phyloP scores from a whole-genome alignment of 2,797 vertebrate species.

The Parauchenoglanis punctatus region DNA sequence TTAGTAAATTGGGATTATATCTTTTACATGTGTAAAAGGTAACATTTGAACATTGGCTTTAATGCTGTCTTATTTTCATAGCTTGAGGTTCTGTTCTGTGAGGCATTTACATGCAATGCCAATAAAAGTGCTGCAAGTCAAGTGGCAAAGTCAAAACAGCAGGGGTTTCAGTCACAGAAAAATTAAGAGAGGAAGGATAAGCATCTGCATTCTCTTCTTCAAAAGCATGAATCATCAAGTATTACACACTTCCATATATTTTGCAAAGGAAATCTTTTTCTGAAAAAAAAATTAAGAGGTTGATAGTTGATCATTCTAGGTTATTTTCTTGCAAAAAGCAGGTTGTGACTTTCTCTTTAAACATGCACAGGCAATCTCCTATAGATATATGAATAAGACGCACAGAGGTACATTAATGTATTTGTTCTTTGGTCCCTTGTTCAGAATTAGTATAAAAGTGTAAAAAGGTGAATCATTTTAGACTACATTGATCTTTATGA shows the following conservation, averaged over 20 bases:
- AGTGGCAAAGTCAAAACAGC: slow-evolving; percentile 15
- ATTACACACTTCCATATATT: not conserved
- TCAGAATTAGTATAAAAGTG: not conserved
- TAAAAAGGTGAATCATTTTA: not conserved
- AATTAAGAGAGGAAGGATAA: slow-evolving; percentile 5
- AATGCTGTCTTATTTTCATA: not conserved
- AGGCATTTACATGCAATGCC: slow-evolving; percentile 21
- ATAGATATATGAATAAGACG: not conserved
- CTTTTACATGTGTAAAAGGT: not conserved
- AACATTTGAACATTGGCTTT: not conserved
- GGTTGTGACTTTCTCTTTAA: not conserved
- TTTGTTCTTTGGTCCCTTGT: not conserved
- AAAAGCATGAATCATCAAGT: not conserved
- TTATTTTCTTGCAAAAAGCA: not conserved
- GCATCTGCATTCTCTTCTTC: not conserved
- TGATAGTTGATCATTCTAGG: not conserved
- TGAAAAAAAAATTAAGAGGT: not conserved
- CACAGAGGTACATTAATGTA: not conserved
- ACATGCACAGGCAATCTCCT: not conserved
- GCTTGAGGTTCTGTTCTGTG: not conserved
- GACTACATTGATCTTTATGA: not conserved
- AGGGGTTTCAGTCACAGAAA: not conserved
- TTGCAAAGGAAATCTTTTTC: not conserved
- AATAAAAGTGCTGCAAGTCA: slow-evolving; percentile 18
- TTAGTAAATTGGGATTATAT: not conserved